Conservation (phyloP, 2,113 vertebrate species). For the Podiceps cristatus region DNA sequence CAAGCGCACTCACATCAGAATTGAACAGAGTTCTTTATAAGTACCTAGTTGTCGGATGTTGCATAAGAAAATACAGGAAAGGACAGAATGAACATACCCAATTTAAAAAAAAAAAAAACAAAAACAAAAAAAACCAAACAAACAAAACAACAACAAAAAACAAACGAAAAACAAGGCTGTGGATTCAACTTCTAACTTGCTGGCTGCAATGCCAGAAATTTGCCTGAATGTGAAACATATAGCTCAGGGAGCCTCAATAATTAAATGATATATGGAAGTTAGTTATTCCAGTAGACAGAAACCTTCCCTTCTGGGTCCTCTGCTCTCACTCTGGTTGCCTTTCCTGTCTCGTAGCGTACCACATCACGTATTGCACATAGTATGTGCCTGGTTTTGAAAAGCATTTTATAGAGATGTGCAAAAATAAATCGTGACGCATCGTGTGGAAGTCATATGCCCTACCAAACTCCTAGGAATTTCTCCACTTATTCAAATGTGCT, state of each 20-base stretch:
- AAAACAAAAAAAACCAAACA: too few relatives aligned
- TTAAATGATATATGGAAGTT: background rate
- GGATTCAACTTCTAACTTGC: background rate
- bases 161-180: background rate
- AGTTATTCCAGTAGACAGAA: background rate
- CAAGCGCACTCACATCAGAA: background rate
- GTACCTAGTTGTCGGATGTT: background rate
- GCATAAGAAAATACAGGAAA: background rate
- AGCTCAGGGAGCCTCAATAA: background rate
- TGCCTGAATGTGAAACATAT: background rate
- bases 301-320: background rate
- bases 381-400: accelerated
- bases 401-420: background rate
- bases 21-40: accelerated
- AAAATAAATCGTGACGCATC: background rate
- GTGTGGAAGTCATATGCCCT: background rate
- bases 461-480: background rate
- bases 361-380: accelerated
- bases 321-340: background rate
- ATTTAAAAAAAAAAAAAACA: too few relatives aligned
- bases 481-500: background rate
- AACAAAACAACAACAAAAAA: too few relatives aligned
- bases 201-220: background rate
- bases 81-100: accelerated
- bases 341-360: background rate